Base-by-base conservation (phyloP, 2,113 vertebrate species). In the Brachypteracias leptosomus region DNA sequence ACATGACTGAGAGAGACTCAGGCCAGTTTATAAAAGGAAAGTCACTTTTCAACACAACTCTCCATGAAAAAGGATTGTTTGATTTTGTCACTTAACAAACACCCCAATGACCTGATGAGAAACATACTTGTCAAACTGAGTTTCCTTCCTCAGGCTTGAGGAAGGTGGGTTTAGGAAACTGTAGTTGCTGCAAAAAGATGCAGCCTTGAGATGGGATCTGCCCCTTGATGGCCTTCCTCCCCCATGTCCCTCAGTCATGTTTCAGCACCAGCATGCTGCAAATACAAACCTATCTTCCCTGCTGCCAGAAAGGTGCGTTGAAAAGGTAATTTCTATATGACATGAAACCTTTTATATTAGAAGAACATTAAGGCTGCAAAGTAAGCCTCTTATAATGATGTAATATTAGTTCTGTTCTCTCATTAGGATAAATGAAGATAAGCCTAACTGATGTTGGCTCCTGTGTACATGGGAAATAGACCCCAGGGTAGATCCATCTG, bases 1-100 rank as follows among this genome's bases (percentile, higher is more conserved):
- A 92, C 47, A 2, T 63, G 70, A 81, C 47, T 78, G 84, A 71
- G 59, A 59, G 40, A 85, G 62, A 42, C 77, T 82, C 0, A 1
- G 35, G 22, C 57, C 74, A 61, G 28, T 91, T 95, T 93, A 61
- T 90, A 88, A 93, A 95, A 90, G 57, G 54, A 88, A 96, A 95
- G 82, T 55, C 72, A 47, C 76, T 82, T 95, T 91, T 88, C 52
- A 73, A 75, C 59, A 61, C 47, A 83, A 36, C 21, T 33, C 36
- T 44, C 24, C 35, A 15, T 29, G 63, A 51, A 88, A 86, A 93
- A 89, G 22, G 31, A 40, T 65, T 90, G 58, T 58, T 78, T 87
- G 61, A 29, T 93, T 91, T 94, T 93, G 51, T 55, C 68, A 26
- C 55, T 90, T 90, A 74, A 46, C n/a, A 89, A 92, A 54, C 46